Evolutionary conservation across 2,113 vertebrate genomes (phyloP), one percentile per base, ranked within the genome.

Genomic region (Chrysochloris asiatica): DNA sequence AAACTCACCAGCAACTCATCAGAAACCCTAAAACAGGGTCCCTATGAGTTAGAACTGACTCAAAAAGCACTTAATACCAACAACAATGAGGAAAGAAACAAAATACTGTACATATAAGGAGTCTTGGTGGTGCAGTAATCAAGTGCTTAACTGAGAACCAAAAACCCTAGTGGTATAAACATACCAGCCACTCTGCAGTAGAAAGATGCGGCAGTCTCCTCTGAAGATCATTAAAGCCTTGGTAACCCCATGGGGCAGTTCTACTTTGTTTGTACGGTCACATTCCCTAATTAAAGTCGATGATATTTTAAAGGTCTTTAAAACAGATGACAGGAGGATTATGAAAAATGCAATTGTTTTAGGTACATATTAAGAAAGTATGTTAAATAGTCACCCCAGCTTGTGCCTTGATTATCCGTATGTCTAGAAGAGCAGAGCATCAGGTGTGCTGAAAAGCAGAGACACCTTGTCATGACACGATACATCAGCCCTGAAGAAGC

Each of bases 401-500:
- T 47, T 87, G 82, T 24, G 65, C 28, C 14, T 45, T 75, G 61
- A 72, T 93, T 45, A n/a, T 54, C 22, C 45, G 89, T 11, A 0
- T 61, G 86, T 86, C 80, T 21, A 90, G 86, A 79, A 45, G 48
- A n/a, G n/a, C n/a, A 83, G 45, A 81, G 7, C 33, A 19, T 52
- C 11, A 8, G 43, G 33, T 28, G 16, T 8, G 7, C 26, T 38
- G 43, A 59, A 50, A n/a, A 83, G 4, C 19, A 50, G 56, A 30
- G 11, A 24, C 41, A 94, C 80, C 91, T 90, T 88, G 73, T 81
- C 80, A 91, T n/a, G 36, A 95, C 95, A 97, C 95, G 93, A 76
- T 84, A 50, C 43, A 11, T 96, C 97, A 95, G 75, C 97, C 96
- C 93, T 63, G 22, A 65, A 95, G 89, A 86, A 50, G 90, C 14